Evolutionary conservation across 1,140 invertebrate genomes (phyloP), one percentile per base, ranked within the genome.

Genomic region (Pseudobourletiella spinata): DNA sequence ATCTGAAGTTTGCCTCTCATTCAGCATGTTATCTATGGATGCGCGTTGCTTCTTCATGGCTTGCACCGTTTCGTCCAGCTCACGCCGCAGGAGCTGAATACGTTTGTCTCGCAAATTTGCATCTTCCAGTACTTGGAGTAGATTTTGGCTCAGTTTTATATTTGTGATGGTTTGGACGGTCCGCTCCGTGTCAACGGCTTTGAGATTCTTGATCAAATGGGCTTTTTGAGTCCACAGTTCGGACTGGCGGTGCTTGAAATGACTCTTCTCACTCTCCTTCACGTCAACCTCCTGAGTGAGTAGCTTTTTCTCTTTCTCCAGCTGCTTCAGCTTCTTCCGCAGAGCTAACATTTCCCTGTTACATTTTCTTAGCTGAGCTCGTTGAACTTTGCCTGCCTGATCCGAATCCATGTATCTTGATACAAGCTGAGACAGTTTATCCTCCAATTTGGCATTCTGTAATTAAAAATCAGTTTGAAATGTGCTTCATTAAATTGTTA

Each of bases 271-370:
- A 18, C 50, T 46, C n/a, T 68, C 57, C 43, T 65, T 62, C 2
- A 65, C 55, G 0, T 44, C 30, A 2, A 59, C 3, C 32, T 64
- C 66, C 8, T 63, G 48, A 1, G 15, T 6, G 3, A 68, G 28
- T 15, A 60, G 46, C 42, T 57, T 48, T 56, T 58, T 64, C 18
- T 67, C 66, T 25, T 54, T 28, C 35, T 65, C 63, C 16, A 65
- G 22, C 35, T 54, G 15, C 1, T 4, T 25, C 24, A 67, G 32
- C 30, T 61, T 57, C 20, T 46, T 46, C 54, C 55, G 57, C 25
- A 67, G 46, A 3, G 25, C 20, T 48, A 14, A 26, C 14, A 63
- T 64, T 22, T 64, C 66, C 22, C 46, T 48, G 20, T 61, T 52
- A 57, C 52, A 61, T 18, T 48, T 57, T 46, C 35, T 63, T 35